Conservation (phyloP, 2,888 invertebrate genomes). For the Steinernema carpocapsae region DNA sequence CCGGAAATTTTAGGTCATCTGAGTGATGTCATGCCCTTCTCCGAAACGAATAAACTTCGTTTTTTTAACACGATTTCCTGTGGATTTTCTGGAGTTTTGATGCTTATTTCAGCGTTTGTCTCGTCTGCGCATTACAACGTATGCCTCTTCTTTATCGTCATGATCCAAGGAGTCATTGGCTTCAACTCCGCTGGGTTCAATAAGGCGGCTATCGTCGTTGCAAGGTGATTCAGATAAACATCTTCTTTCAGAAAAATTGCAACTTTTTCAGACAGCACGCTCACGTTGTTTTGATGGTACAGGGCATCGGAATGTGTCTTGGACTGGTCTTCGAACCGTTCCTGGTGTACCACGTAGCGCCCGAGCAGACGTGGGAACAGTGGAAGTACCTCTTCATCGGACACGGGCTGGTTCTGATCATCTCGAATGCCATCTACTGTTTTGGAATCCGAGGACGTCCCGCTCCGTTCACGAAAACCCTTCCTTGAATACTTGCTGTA, state of each 20-base stretch:
- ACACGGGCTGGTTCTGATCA: constrained; percentile 36
- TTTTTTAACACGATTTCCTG: constrained; percentile 48
- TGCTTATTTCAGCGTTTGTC: constrained; percentile 43
- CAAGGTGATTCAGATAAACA: constrained; percentile 36
- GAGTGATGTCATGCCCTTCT: constrained; percentile 7
- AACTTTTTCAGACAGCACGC: constrained; percentile 42
- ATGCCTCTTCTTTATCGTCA: constrained; percentile 38
- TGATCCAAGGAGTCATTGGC: constrained; percentile 46
- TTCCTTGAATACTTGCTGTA: not conserved
- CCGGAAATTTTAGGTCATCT: constrained; percentile 3
- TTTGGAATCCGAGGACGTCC: constrained; percentile 35
- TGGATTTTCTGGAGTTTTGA: constrained; percentile 43
- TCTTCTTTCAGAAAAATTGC: not conserved
- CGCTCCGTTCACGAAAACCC: constrained; percentile 36
- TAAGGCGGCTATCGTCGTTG: constrained; percentile 45
- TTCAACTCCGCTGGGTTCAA: constrained; percentile 50
- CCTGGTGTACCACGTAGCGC: constrained; percentile 37
- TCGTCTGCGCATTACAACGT: constrained; percentile 39
- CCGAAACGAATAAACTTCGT: constrained; percentile 40
- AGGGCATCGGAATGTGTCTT: constrained; percentile 43
- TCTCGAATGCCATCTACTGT: constrained; percentile 38
- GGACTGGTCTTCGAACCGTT: constrained; percentile 42
- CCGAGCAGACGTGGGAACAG: constrained; percentile 40
- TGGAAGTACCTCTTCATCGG: constrained; percentile 37
- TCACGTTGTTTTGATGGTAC: constrained; percentile 39